Conservation (phyloP, 2,888 invertebrate genomes). For the Cephus rjabovi region DNA sequence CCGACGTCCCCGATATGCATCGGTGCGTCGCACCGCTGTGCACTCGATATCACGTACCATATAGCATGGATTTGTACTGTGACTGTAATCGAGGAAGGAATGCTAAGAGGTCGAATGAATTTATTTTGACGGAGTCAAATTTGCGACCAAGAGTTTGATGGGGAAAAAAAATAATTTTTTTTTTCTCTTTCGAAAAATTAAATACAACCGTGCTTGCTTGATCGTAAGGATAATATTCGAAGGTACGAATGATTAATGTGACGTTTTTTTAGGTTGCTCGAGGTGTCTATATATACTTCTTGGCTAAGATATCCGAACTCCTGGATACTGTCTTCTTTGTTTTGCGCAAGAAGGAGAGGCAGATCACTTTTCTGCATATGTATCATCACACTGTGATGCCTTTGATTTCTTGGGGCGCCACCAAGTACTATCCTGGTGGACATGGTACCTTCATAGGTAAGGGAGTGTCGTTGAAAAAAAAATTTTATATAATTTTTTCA, state of each 20-base stretch:
- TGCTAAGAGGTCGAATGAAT: not conserved
- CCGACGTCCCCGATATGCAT: not conserved
- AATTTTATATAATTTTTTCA: not conserved
- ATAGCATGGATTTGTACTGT: not conserved
- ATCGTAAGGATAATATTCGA: not conserved
- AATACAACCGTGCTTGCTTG: not conserved
- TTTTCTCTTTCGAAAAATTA: not conserved
- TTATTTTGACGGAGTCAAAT: not conserved
- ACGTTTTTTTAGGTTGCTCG: constrained; percentile 70
- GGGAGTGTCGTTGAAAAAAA: constrained; percentile 3
- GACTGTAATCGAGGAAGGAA: not conserved
- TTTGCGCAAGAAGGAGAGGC: constrained; percentile 88
- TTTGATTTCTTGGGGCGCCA: constrained; percentile 91
- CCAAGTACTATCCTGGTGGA: constrained; percentile 87
- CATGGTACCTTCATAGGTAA: constrained; percentile 87
- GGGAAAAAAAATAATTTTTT: not conserved
- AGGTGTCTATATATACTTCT: constrained; percentile 86
- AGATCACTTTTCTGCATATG: constrained; percentile 90
- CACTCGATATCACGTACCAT: not conserved
- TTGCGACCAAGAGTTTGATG: not conserved
- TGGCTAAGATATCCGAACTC: constrained; percentile 91
- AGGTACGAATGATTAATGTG: constrained; percentile 68
- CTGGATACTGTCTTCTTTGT: constrained; percentile 95
- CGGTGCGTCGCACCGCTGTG: not conserved
- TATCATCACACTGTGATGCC: constrained; percentile 98